These are phyloP conservation scores for Ochotona curzoniae DNA, from an alignment of 2,113 vertebrate genomes.

Conservation along the genomic window DNA sequence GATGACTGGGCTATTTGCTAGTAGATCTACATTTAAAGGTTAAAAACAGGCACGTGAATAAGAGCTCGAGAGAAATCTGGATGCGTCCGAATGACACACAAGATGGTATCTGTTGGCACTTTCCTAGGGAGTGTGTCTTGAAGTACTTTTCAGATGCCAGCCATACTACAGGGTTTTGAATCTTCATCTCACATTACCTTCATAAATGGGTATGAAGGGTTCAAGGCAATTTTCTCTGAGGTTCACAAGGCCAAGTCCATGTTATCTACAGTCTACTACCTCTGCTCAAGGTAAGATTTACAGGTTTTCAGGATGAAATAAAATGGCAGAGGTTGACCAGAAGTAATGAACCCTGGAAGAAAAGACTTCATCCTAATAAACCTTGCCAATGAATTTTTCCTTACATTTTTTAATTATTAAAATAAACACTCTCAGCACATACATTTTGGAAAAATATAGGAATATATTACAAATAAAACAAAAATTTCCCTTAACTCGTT, in stretches of 20 bases:
- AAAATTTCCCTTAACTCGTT: background rate
- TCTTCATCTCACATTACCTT: background rate
- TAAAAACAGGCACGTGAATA: background rate
- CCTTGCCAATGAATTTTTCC: background rate
- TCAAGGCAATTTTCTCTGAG: slow-evolving; percentile 12
- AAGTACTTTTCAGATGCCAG: background rate
- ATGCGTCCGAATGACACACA: background rate
- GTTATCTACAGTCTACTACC: background rate
- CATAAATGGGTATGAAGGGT: background rate
- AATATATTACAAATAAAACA: slow-evolving; percentile 26
- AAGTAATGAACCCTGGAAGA: slow-evolving; percentile 8
- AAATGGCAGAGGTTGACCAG: background rate
- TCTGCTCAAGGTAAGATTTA: slow-evolving; percentile 27
- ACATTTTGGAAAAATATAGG: background rate
- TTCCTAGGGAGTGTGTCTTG: background rate
- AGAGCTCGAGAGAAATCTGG: background rate
- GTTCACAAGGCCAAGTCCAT: slow-evolving; percentile 9
- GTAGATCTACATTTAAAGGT: background rate
- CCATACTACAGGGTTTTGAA: background rate
- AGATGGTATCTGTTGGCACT: background rate
- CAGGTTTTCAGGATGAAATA: slow-evolving; percentile 20
- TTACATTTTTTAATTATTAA: slow-evolving; percentile 33
- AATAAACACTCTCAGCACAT: background rate
- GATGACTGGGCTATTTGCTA: background rate
- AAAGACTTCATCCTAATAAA: slow-evolving; percentile 7